Evolutionary conservation across 2,888 invertebrate genomes (phyloP), one percentile per base, ranked within the genome.

Genomic region (Brachyptera risi): DNA sequence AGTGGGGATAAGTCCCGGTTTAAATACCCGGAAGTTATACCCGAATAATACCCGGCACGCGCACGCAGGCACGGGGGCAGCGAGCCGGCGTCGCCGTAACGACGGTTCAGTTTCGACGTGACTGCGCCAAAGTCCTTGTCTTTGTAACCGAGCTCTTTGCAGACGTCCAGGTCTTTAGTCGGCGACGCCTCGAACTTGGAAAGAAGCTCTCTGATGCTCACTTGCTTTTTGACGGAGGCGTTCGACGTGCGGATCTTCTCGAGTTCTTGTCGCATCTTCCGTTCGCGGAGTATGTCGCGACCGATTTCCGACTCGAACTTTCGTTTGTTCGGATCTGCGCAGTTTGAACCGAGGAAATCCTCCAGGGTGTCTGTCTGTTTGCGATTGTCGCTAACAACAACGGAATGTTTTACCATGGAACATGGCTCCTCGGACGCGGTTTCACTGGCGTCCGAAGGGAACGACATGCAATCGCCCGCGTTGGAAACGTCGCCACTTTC

Each of bases 141-240:
- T 23, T 47, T 21, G 23, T 11, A 24, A 7, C n/a, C 21, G 11
- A n/a, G 47, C 27, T 35, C 11, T 44, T 17, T 60, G 58, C 17
- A 58, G 9, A 38, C 23, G 11, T 23, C 26, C 42, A n/a, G 21
- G 23, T 37, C 15, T 75, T 68, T 80, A 76, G 60, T 79, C 80
- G 62, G 83, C 0, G 84, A 83, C 62, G 83, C 83, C 69, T 86
- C 85, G 65, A 85, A 86, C 65, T 83, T 78, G 21, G 80, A 82
- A 13, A 85, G 83, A 61, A 86, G 68, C 65, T 85, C 83, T 64
- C 82, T 78, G 0, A 86, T 85, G 66, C 75, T 68, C 75, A 71
- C 79, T 74, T 68, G 24, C 73, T 37, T 17, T 24, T 51, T 56
- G 17, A 61, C 63, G 54, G 58, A 56, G n/a, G n/a, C 56, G 23